A percentile compares a stretch with the other conserved stretches of the same genome.
Conservation (phyloP, 2,797 vertebrate genomes). For the Potorous gilbertii region DNA sequence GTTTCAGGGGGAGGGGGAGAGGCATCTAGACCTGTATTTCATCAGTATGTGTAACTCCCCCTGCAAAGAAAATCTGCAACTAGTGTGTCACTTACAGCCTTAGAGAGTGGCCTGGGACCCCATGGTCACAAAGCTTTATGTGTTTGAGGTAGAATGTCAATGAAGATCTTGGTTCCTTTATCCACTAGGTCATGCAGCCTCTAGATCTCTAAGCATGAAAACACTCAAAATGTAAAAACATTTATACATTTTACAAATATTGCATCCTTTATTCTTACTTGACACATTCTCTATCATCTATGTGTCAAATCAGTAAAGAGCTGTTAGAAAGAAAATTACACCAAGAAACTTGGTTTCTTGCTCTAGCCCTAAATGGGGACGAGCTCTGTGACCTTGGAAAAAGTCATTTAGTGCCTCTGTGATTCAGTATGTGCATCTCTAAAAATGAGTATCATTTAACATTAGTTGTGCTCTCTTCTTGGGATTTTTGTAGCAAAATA, state of each 20-base stretch:
- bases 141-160: not conserved
- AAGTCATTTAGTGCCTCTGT: not conserved
- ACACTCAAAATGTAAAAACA: not conserved
- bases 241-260: not conserved
- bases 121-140: not conserved
- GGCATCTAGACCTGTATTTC: not conserved
- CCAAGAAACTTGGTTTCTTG: not conserved
- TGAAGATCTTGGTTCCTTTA: not conserved
- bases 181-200: not conserved
- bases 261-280: not conserved
- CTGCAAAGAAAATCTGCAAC: not conserved
- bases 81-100: not conserved
- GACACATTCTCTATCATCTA: not conserved
- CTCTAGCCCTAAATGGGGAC: not conserved
- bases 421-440: not conserved
- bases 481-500: not conserved
- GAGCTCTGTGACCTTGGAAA: not conserved
- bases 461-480: not conserved
- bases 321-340: not conserved
- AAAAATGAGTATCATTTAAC: not conserved
- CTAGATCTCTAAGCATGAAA: not conserved
- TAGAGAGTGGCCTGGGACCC: not conserved
- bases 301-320: not conserved
- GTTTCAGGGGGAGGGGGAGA: not conserved
- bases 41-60: not conserved